Conservation (phyloP, 2,113 vertebrate genomes). For the Plectropomus leopardus region DNA sequence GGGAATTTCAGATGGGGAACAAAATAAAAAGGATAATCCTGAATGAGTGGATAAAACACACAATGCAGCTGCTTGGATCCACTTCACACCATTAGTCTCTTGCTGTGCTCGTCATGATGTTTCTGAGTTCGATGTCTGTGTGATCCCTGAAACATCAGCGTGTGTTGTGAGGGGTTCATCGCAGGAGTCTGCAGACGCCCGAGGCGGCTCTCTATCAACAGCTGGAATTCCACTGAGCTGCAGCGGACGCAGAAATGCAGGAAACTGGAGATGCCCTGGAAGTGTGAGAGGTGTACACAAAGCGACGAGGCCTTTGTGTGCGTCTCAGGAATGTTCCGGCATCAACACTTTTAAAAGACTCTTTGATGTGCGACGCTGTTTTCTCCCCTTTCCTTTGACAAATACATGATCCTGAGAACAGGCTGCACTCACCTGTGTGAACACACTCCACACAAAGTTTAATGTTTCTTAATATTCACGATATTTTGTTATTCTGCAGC, state of each 20-base stretch:
- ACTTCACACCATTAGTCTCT: background rate
- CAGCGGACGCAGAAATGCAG: constrained; percentile 37
- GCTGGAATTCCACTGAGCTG: constrained; percentile 51
- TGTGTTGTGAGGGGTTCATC: constrained; percentile 21
- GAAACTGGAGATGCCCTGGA: constrained; percentile 69
- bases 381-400: constrained; percentile 24
- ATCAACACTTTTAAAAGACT: constrained; percentile 42
- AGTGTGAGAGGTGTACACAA: constrained; percentile 45
- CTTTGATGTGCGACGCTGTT: constrained; percentile 42
- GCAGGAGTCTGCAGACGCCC: constrained; percentile 38
- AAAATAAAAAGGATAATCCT: background rate
- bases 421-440: background rate
- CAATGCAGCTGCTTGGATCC: background rate
- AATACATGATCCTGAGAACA: constrained; percentile 3
- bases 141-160: constrained; percentile 39
- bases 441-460: background rate
- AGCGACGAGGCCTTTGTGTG: constrained; percentile 39
- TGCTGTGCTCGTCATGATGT: background rate
- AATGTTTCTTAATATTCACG: too few relatives aligned
- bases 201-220: constrained; percentile 56
- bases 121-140: too few relatives aligned
- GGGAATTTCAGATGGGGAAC: background rate
- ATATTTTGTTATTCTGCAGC: background rate
- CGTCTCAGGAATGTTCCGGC: constrained; percentile 53
- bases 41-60: background rate